Percentiles rank a stretch among this genome's conserved stretches.
Conservation (phyloP, 2,113 vertebrate genomes). For the Clarias gariepinus region DNA sequence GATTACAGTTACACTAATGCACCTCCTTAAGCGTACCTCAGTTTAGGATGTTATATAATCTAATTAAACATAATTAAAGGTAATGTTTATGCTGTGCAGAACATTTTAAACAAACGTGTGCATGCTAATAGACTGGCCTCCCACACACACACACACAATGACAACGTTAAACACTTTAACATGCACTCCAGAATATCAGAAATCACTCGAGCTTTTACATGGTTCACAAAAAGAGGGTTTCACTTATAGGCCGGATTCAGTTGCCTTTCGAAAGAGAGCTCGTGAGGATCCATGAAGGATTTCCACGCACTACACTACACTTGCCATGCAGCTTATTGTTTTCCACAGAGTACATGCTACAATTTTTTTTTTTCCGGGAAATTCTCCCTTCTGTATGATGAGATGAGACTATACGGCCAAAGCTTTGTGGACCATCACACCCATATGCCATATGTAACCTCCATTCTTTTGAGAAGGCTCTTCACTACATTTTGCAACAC, state of each 20-base stretch:
- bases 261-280: slow-evolving; percentile 5
- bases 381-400: not conserved
- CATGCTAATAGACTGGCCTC: not conserved
- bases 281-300: slow-evolving; percentile 20
- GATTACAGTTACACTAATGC: not conserved
- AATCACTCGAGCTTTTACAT: slow-evolving; percentile 5
- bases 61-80: slow-evolving; percentile 2
- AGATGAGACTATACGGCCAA: not conserved
- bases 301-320: not conserved
- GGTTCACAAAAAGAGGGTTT: slow-evolving; percentile 9
- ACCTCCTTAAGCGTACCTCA: not conserved
- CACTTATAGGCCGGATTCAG: not conserved
- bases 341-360: slow-evolving; percentile 17
- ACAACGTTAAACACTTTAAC: slow-evolving; percentile 35
- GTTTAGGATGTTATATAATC: slow-evolving; percentile 9
- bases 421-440: not conserved
- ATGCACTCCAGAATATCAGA: slow-evolving; percentile 28
- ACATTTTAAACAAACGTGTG: not conserved
- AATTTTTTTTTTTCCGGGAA: not conserved
- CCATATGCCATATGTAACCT: not conserved
- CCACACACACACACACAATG: not conserved
- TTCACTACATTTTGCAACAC: too few species aligned
- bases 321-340: slow-evolving; percentile 34
- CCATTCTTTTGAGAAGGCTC: not conserved
- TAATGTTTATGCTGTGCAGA: not conserved